A percentile compares a stretch with the other conserved stretches of the same genome.
Evolutionary conservation across 2,888 invertebrate genomes (phyloP).

Genomic region (Rotaria macrura): DNA sequence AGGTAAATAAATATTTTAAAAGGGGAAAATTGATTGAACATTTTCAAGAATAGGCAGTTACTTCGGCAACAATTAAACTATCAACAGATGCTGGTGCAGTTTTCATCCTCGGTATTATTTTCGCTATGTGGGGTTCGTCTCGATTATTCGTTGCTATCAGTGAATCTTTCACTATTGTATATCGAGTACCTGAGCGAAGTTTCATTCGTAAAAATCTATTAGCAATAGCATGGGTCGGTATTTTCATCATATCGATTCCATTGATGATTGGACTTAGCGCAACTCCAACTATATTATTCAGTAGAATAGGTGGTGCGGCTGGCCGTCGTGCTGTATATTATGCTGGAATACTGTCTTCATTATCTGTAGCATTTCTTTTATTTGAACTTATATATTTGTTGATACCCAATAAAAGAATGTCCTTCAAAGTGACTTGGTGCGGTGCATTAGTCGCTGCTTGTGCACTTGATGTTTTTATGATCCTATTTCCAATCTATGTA

Average conservation of each 20-base stretch:
- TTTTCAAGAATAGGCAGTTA: no score
- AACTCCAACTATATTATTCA: not conserved
- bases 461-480: not conserved
- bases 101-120: not conserved
- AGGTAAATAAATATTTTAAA: not conserved
- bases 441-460: not conserved
- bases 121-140: not conserved
- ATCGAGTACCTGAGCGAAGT: not conserved
- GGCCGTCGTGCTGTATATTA: not conserved
- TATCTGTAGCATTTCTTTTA: not conserved
- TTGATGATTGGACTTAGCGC: not conserved
- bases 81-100: not conserved
- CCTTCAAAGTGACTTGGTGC: not conserved
- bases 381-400: not conserved
- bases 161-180: not conserved
- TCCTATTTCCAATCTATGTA: not conserved
- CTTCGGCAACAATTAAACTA: not conserved
- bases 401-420: not conserved
- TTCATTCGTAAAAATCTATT: not conserved
- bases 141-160: not conserved
- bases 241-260: not conserved
- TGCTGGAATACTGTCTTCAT: not conserved
- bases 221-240: not conserved
- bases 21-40: no score
- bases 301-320: not conserved